Base-by-base conservation (phyloP, 2,888 invertebrate genomes). In the Trichopria drosophilae region DNA sequence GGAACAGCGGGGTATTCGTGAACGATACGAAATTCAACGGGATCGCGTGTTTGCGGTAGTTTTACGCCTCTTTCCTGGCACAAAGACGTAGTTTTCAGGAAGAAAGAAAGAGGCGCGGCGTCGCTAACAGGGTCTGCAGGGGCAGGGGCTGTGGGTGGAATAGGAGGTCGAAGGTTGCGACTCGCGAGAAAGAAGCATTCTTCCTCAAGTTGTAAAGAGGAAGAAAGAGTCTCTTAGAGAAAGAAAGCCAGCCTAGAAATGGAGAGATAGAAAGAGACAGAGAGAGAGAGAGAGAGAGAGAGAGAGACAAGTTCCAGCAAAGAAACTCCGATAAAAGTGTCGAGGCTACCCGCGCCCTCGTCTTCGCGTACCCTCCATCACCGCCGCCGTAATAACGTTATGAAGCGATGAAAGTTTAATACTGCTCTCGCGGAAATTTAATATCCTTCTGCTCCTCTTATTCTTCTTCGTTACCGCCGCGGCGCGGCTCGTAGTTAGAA, bases 381-480 rank as follows among this genome's bases (percentile, higher is more conserved):
- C 26, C 20, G 24, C n/a, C 35, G 26, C 23, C 49, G 55, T 59
- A 63, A 63, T 63, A 63, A 62, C 62, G 57, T 63, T 61, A 62
- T 58, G 59, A 59, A 59, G 58, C 61, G 60, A 63, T 63, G 62
- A 63, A 63, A 63, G 63, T 62, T 62, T 63, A 62, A 63, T 63
- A 61, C 62, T 53, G 56, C 57, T 59, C 54, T 48, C 53, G 57
- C 59, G 63, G 60, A 62, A 63, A 63, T 63, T 62, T 60, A 65
- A 65, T 63, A 64, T 64, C 63, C 60, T 51, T 44, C 40, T 46
- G 51, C 49, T 51, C 55, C 46, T 51, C 48, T 50, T 53, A 57
- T 57, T 58, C 55, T 58, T 59, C 52, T 52, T 55, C 53, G 51
- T 53, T 54, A 52, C 48, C 52, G 42, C 23, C 18, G 5, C n/a